phyloP scores from a whole-genome alignment of 1,140 invertebrate species.

The Agrilus planipennis region DNA sequence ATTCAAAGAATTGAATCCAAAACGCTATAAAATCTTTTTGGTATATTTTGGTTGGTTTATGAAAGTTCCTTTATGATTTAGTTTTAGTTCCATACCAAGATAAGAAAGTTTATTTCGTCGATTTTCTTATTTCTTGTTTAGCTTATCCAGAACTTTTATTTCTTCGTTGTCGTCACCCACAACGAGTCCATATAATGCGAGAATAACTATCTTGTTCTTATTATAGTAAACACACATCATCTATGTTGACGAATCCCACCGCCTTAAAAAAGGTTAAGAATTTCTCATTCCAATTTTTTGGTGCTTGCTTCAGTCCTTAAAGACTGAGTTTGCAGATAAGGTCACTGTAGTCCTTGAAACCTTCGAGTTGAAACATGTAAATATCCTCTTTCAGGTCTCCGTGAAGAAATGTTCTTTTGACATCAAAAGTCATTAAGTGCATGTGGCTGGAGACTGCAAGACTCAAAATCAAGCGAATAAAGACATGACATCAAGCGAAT shows the following conservation, averaged over 20 bases:
- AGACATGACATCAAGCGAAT: constrained; percentile 21
- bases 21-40: no score
- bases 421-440: constrained; percentile 21
- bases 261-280: constrained; percentile 10
- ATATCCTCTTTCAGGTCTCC: constrained; percentile 34
- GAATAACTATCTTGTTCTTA: constrained; percentile 19
- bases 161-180: constrained; percentile 8
- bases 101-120: no score
- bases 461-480: constrained; percentile 15
- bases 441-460: constrained; percentile 11
- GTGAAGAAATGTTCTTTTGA: constrained; percentile 32
- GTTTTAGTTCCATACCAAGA: background rate
- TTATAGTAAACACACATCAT: constrained; percentile 27
- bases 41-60: no score
- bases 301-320: constrained; percentile 37
- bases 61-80: constrained; percentile 12
- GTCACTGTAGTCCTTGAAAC: constrained; percentile 17
- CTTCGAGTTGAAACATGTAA: constrained; percentile 31
- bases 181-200: constrained; percentile 21
- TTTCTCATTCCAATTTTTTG: constrained; percentile 31
- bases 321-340: constrained; percentile 27
- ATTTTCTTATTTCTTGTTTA: no score
- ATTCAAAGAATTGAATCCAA: no score
- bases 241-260: constrained; percentile 16
- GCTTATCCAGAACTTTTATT: constrained; percentile 5